Percentiles rank a stretch among this genome's conserved stretches.
These are phyloP conservation scores for Phalacrocorax brasilianus DNA, from an alignment of 2,113 vertebrate genomes.

Conservation along the genomic window DNA sequence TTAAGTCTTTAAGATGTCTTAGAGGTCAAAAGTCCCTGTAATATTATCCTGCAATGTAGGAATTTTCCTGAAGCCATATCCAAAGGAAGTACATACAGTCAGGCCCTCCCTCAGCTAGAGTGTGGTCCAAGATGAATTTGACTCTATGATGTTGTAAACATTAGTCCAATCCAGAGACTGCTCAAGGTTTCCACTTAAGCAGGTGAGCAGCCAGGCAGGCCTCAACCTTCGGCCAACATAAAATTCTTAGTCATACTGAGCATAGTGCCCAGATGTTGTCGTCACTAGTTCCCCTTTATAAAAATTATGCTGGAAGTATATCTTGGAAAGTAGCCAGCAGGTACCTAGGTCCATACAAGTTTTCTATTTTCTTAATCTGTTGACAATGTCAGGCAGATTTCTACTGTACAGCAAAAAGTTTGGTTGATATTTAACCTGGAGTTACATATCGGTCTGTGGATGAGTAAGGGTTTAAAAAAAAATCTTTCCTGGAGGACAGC, in stretches of 20 bases:
- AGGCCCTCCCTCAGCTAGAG: neutral
- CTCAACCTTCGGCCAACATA: neutral
- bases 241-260: neutral
- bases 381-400: neutral
- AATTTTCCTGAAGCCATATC: neutral
- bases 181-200: neutral
- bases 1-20: neutral
- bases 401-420: neutral
- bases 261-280: neutral
- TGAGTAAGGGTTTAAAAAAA: neutral
- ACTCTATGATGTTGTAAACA: neutral
- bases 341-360: neutral
- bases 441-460: constrained; percentile 28
- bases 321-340: neutral
- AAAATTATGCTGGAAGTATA: neutral
- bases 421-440: constrained; percentile 50
- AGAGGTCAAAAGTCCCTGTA: neutral
- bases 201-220: neutral
- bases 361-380: neutral
- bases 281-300: neutral
- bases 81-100: neutral
- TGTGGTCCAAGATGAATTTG: neutral
- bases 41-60: neutral
- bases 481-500: neutral
- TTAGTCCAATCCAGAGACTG: neutral